phyloP scores from a whole-genome alignment of 1,140 invertebrate species.

The Aphelenchoides besseyi region DNA sequence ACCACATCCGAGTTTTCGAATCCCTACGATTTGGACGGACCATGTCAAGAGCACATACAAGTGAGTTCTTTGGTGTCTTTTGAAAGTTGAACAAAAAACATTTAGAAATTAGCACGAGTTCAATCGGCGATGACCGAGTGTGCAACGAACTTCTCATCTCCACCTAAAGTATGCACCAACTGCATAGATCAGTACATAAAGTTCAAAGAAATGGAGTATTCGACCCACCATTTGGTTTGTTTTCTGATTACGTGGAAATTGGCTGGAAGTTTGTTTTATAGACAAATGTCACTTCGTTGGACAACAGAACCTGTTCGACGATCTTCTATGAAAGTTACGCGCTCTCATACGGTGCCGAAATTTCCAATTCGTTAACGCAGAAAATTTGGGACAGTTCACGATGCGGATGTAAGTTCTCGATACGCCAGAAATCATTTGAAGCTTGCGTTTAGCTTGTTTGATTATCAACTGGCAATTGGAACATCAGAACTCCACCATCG shows the following conservation, averaged over 20 bases:
- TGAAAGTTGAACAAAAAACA: neutral
- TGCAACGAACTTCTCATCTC: slow-evolving; percentile 49
- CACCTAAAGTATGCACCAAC: slow-evolving; percentile 55
- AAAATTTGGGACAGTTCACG: slow-evolving; percentile 52
- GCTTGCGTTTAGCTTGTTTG: slow-evolving; percentile 46
- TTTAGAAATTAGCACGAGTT: slow-evolving; percentile 42
- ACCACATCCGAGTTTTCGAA: too few relatives aligned
- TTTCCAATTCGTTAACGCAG: slow-evolving; percentile 40
- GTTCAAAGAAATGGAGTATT: slow-evolving; percentile 51
- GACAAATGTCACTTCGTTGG: slow-evolving; percentile 45
- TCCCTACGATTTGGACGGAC: slow-evolving; percentile 47
- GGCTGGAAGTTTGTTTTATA: slow-evolving; percentile 23
- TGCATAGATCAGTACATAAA: slow-evolving; percentile 50
- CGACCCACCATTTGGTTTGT: slow-evolving; percentile 45
- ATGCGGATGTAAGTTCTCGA: slow-evolving; percentile 49
- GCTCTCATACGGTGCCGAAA: slow-evolving; percentile 45
- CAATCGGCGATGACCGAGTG: slow-evolving; percentile 45
- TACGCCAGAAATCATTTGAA: too few relatives aligned
- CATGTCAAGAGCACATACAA: slow-evolving; percentile 47
- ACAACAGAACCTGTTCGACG: slow-evolving; percentile 47
- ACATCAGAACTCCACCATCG: slow-evolving; percentile 28
- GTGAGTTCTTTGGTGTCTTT: slow-evolving; percentile 27
- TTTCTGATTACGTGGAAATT: neutral
- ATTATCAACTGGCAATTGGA: slow-evolving; percentile 46
- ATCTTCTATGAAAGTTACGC: slow-evolving; percentile 51